A percentile compares a stretch with the other conserved stretches of the same genome.
Conservation (phyloP, 1,140 invertebrate species). For the Hypsibius dujardini region DNA sequence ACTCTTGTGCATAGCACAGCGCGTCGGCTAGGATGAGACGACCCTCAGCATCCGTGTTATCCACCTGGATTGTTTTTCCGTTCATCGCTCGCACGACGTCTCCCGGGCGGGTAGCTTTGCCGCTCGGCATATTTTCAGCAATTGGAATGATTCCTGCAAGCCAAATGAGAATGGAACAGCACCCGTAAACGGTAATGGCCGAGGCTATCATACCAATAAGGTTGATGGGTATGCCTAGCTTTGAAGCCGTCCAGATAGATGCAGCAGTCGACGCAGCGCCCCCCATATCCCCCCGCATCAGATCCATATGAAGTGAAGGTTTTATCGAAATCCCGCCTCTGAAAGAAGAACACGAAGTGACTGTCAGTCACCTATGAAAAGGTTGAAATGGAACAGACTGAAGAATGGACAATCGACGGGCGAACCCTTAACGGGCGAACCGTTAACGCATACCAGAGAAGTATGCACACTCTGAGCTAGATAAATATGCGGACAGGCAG, state of each 20-base stretch:
- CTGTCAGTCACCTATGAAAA: no score
- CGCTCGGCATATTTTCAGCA: constrained; percentile 69
- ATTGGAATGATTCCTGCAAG: constrained; percentile 50
- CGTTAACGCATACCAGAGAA: no score
- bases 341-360: constrained; percentile 18
- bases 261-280: constrained; percentile 62
- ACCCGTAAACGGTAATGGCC: no score
- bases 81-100: constrained; percentile 64
- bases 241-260: constrained; percentile 48
- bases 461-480: no score
- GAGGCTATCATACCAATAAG: constrained; percentile 35
- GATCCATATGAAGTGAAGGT: constrained; percentile 49
- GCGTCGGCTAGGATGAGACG: constrained; percentile 71
- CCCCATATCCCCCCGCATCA: constrained; percentile 76
- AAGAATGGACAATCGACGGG: no score
- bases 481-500: no score
- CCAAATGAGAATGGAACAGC: not conserved
- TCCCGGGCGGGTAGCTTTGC: constrained; percentile 62
- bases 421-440: no score
- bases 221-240: constrained; percentile 52
- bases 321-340: constrained; percentile 71
- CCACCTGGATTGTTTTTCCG: constrained; percentile 65
- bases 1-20: constrained; percentile 57
- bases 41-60: constrained; percentile 79
- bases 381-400: no score